Percentiles rank a stretch among this genome's conserved stretches.
phyloP scores from a whole-genome alignment of 1,140 invertebrate species.

The Magallana ariakensis region DNA sequence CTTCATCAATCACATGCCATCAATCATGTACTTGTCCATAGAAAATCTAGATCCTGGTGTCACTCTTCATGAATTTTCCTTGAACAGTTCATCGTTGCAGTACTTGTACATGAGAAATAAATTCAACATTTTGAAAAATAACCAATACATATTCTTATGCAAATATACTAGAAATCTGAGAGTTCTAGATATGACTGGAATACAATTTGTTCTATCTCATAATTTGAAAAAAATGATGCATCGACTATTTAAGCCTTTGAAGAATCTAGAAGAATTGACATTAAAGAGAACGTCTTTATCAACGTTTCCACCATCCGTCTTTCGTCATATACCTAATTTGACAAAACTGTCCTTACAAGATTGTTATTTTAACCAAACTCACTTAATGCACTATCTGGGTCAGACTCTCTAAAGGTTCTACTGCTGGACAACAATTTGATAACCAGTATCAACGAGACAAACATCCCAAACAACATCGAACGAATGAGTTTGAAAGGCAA shows the following conservation, averaged over 20 bases:
- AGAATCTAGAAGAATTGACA: background rate
- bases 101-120: no score
- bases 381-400: background rate
- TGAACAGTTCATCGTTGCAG: no score
- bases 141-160: no score
- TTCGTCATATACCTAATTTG: background rate
- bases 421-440: slow-evolving; percentile 5
- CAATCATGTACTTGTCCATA: background rate
- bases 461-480: background rate
- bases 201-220: background rate
- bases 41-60: no score
- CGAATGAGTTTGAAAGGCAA: slow-evolving; percentile 6
- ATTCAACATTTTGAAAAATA: no score
- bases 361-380: background rate
- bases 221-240: background rate
- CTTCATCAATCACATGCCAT: background rate
- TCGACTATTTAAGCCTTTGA: background rate
- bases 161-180: no score
- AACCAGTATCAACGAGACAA: background rate
- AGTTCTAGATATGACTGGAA: no score
- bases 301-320: background rate
- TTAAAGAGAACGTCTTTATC: background rate
- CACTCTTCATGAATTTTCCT: no score
- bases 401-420: background rate
- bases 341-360: background rate